Percentiles rank a stretch among this genome's conserved stretches.
Evolutionary conservation across 2,888 invertebrate genomes (phyloP).

Genomic region (Machimus rusticus): DNA sequence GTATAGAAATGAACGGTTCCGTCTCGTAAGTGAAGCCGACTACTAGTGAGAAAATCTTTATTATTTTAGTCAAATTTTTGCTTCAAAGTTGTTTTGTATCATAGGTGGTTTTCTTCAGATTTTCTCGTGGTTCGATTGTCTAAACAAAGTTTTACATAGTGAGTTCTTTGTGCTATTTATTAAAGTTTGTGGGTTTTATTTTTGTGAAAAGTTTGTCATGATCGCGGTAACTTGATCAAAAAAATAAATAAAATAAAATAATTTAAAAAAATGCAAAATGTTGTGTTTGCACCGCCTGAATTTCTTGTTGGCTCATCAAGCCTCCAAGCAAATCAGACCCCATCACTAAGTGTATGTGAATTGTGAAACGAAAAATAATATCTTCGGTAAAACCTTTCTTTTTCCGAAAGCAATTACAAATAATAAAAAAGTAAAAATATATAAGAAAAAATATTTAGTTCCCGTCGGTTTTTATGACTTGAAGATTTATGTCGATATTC

Average conservation of each 20-base stretch:
- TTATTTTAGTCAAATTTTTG: neutral
- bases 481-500: neutral
- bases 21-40: neutral
- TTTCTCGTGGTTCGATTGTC: neutral
- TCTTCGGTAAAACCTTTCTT: neutral
- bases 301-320: neutral
- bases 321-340: neutral
- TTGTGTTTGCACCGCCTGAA: neutral
- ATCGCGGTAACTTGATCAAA: neutral
- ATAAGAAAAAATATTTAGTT: neutral
- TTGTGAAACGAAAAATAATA: neutral
- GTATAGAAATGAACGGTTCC: constrained; percentile 5
- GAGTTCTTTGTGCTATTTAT: neutral
- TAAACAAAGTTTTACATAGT: neutral
- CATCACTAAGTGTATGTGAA: neutral
- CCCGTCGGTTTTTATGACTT: neutral
- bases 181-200: neutral
- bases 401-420: neutral
- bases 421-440: too few relatives aligned
- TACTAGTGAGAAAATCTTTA: neutral
- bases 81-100: neutral
- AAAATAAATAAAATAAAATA: neutral
- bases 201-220: neutral
- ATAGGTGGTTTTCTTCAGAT: neutral
- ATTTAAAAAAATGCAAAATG: neutral